These are phyloP conservation scores for Syngnathus acus DNA, from an alignment of 2,797 vertebrate genomes.

Conservation along the genomic window DNA sequence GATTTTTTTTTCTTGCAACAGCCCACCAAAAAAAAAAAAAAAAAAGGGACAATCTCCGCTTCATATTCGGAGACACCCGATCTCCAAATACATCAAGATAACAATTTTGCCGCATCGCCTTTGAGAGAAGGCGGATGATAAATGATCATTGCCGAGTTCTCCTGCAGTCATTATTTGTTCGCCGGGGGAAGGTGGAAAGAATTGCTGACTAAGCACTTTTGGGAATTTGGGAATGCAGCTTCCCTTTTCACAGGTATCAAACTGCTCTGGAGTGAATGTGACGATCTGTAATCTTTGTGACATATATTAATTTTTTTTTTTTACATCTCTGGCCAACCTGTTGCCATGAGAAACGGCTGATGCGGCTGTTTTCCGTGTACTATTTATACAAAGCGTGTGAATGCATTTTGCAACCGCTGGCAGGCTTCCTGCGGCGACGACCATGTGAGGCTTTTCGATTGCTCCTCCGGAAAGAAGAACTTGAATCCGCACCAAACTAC, in stretches of 20 bases:
- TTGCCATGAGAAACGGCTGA: constrained; percentile 59
- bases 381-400: constrained; percentile 48
- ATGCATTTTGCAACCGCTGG: constrained; percentile 19
- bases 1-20: not conserved
- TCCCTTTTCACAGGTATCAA: no score
- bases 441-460: not conserved
- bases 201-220: not conserved
- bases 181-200: not conserved
- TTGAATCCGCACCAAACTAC: not conserved
- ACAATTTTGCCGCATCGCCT: not conserved
- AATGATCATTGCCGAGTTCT: constrained; percentile 5
- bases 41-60: no score
- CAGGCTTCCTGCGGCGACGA: constrained; percentile 24
- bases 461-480: constrained; percentile 27
- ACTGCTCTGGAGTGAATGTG: no score
- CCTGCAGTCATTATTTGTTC: not conserved
- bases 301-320: not conserved
- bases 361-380: constrained; percentile 25
- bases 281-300: no score
- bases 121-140: constrained; percentile 9
- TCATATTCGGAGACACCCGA: no score
- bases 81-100: not conserved
- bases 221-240: no score
- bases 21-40: no score
- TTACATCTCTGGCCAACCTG: constrained; percentile 29